A percentile compares a stretch with the other conserved stretches of the same genome.
Evolutionary conservation across 37 sponge, comb jelly and placozoan species (phyloP).

Genomic region (Chondrosia reniformis): DNA sequence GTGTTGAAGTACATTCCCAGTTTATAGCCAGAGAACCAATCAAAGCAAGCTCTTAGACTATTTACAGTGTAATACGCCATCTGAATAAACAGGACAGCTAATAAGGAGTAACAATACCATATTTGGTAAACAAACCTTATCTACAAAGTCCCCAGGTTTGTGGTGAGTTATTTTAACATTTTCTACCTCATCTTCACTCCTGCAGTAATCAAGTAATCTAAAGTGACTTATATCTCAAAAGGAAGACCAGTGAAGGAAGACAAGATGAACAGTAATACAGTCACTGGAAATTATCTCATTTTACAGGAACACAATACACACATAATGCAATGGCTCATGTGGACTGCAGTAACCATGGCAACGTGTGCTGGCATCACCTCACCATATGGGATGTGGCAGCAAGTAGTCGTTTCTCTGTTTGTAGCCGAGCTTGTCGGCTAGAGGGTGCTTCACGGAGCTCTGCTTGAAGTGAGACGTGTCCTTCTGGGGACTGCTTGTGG

Average conservation of each 20-base stretch:
- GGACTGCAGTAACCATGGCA: not conserved
- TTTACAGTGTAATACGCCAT: slow-evolving; percentile 64
- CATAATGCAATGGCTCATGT: not conserved
- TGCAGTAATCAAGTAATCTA: slow-evolving; percentile 1
- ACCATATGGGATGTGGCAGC: slow-evolving; percentile 84
- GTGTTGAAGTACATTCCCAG: slow-evolving; percentile 69
- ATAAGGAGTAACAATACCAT: no score
- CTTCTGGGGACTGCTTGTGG: not conserved
- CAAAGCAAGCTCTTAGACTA: slow-evolving; percentile 53
- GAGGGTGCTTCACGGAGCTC: slow-evolving; percentile 50
- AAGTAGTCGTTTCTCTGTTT: slow-evolving; percentile 32
- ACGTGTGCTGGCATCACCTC: not conserved
- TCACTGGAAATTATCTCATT: not conserved
- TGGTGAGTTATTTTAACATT: slow-evolving; percentile 58
- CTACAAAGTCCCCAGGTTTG: slow-evolving; percentile 37
- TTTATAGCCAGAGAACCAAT: slow-evolving; percentile 77
- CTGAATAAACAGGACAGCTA: slow-evolving; percentile 32
- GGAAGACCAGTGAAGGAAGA: not conserved
- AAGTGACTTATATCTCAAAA: not conserved
- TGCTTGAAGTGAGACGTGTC: slow-evolving; percentile 59
- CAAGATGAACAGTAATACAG: not conserved
- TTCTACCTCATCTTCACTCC: slow-evolving; percentile 57
- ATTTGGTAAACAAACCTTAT: slow-evolving; percentile 62
- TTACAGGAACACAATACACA: not conserved
- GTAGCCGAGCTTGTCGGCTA: slow-evolving; percentile 23